These are phyloP conservation scores for Dicaeum eximium DNA, from an alignment of 2,113 vertebrate genomes.

Conservation along the genomic window DNA sequence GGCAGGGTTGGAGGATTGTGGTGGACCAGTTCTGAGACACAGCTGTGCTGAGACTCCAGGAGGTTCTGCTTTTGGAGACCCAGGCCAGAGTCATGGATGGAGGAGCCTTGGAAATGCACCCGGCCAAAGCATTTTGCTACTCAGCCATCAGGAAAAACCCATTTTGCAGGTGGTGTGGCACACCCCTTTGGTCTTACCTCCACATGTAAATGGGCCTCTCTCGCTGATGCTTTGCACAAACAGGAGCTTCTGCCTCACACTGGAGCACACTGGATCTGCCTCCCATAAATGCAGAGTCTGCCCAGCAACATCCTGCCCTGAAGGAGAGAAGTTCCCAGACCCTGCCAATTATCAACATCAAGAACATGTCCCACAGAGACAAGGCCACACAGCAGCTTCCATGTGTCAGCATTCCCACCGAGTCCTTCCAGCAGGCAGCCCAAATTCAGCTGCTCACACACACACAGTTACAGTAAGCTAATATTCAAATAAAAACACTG, in stretches of 20 bases:
- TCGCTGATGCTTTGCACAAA: not conserved
- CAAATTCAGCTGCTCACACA: not conserved
- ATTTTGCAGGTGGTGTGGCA: not conserved
- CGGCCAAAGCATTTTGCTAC: not conserved
- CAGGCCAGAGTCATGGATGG: fast-evolving
- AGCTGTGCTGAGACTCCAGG: not conserved
- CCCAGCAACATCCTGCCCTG: not conserved
- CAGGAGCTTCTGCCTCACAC: not conserved
- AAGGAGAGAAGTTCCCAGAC: not conserved
- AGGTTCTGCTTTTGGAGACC: not conserved
- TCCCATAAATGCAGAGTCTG: not conserved
- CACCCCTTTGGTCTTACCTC: not conserved
- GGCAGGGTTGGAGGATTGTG: not conserved
- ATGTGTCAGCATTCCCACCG: not conserved
- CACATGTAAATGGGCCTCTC: not conserved
- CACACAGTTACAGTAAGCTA: not conserved
- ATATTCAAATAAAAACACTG: not conserved
- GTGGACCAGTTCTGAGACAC: not conserved
- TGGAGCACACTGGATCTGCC: not conserved
- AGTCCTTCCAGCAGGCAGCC: not conserved
- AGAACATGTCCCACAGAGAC: not conserved
- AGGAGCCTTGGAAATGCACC: not conserved
- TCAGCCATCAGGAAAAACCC: not conserved
- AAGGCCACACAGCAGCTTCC: not conserved
- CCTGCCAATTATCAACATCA: not conserved